Conservation (phyloP, 2,797 vertebrate species). For the Thaleichthys pacificus region DNA sequence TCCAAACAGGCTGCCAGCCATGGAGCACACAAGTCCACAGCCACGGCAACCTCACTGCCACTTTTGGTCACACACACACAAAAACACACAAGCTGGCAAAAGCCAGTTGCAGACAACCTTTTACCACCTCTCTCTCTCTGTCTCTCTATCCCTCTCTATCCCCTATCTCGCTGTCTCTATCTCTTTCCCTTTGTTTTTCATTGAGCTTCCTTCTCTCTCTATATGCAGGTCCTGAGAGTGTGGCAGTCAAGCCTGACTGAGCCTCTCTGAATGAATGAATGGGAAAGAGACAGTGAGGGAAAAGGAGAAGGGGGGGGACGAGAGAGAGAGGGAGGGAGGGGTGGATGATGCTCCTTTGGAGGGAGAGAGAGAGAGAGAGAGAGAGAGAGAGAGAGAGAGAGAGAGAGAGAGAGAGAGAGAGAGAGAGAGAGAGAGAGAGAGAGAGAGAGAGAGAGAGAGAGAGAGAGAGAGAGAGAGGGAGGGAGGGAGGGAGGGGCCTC, state of each 20-base stretch:
- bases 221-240: slow-evolving; percentile 55
- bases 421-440: background rate
- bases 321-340: background rate
- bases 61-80: background rate
- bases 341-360: background rate
- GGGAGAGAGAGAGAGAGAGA: background rate
- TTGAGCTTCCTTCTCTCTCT: slow-evolving; percentile 16
- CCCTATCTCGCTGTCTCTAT: background rate
- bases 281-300: slow-evolving; percentile 20
- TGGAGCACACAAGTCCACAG: slow-evolving; percentile 4
- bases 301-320: slow-evolving; percentile 20
- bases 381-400: background rate
- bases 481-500: slow-evolving; percentile 34
- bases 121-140: slow-evolving; percentile 7
- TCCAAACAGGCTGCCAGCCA: slow-evolving; percentile 48
- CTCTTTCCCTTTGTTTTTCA: background rate
- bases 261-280: slow-evolving; percentile 64
- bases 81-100: background rate
- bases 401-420: slow-evolving; percentile 17
- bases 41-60: background rate
- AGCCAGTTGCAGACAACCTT: too few relatives aligned
- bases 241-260: slow-evolving; percentile 69
- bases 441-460: background rate
- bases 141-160: background rate
- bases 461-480: background rate